phyloP scores from a whole-genome alignment of 92 coral and sea anemone genomes.

The Siderastrea siderea region DNA sequence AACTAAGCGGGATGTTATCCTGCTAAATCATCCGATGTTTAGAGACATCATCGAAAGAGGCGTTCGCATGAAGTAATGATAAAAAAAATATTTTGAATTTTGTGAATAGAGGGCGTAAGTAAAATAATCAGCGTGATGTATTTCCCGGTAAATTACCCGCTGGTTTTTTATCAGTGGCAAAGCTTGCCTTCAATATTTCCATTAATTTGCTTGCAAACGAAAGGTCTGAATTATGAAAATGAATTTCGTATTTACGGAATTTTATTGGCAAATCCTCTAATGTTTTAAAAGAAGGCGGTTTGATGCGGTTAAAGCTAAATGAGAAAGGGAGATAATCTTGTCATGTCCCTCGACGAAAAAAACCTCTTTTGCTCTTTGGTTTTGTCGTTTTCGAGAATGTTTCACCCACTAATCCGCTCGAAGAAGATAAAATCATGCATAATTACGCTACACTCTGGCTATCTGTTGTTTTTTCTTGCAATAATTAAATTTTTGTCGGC shows the following conservation, averaged over 20 bases:
- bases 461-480: not conserved
- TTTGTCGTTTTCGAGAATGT: not conserved
- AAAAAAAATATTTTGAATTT: not conserved
- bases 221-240: not conserved
- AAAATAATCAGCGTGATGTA: not conserved
- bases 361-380: not conserved
- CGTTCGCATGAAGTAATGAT: not conserved
- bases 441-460: not conserved
- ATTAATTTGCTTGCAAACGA: not conserved
- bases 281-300: not conserved
- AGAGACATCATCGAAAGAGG: not conserved
- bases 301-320: not conserved
- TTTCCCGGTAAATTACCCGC: not conserved
- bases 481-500: conserved; percentile 3
- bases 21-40: too few species aligned
- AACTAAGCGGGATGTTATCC: too few species aligned
- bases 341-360: not conserved
- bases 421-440: not conserved
- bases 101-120: not conserved
- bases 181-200: conserved; percentile 1
- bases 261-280: not conserved
- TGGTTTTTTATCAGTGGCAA: not conserved
- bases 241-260: too few species aligned
- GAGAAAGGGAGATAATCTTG: not conserved
- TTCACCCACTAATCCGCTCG: not conserved